Base-by-base conservation (phyloP, 2,888 invertebrate species). In the Oscheius onirici region DNA sequence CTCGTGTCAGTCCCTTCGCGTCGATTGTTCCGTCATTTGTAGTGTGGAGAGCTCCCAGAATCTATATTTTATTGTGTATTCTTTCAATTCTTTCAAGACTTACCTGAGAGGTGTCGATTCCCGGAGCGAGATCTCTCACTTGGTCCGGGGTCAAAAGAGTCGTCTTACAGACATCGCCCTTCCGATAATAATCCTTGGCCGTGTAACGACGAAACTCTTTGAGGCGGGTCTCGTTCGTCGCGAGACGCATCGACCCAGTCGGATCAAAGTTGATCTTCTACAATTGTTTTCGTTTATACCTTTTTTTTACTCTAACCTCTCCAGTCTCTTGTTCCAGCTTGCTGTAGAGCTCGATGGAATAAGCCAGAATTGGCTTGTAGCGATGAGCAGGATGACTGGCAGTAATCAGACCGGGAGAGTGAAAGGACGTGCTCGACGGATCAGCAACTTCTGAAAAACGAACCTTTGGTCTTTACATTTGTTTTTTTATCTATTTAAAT, bases 11-110 rank as follows among this genome's bases (percentile, higher is more conserved):
- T 11, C 88, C 89, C 73, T 88, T 87, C 0, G 90, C 89, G 72
- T 89, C 88, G 24, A 90, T 86, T 72, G 89, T 88, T 3, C 90
- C 90, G 73, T 90, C 90, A 41, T 84, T 86, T 1, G 88, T 87
- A 51, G 88, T 89, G 80, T 86, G 88, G 11, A 90, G 78, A 6
- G 89, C 90, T 51, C 88, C 88, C 54, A 88, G 72, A 44, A 90
- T 79, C 89, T 58, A 52, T 20, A 55, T 61, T 17, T 17, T 6
- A 10, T 22, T 13, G 1, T n/a, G n/a, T 5, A 17, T 58, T 40
- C 11, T n/a, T n/a, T n/a, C n/a, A n/a, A n/a, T n/a, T n/a, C n/a
- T n/a, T n/a, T 20, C 22, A 15, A 78, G 20, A 54, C 10, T 15
- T 78, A 89, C 89, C 54, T 83, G 82, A 13, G 88, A 84, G 73